A percentile compares a stretch with the other conserved stretches of the same genome.
phyloP scores from a whole-genome alignment of 2,113 vertebrate species.

The Plecotus auritus region DNA sequence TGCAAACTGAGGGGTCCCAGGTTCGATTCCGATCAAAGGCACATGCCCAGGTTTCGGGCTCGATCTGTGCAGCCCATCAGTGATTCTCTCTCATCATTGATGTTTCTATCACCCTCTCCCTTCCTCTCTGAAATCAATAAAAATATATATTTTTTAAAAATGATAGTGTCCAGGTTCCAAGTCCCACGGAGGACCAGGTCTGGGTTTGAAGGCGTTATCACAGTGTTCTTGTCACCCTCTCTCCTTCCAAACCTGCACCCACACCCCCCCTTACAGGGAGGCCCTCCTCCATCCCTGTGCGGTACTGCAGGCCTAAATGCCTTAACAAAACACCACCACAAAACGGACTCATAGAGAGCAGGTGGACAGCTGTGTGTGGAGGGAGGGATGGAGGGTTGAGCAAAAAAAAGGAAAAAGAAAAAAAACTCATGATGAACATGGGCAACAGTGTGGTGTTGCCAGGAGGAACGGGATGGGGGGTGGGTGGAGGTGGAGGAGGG shows the following conservation, averaged over 20 bases:
- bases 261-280: not conserved
- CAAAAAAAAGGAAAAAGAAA: no score
- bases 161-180: constrained; percentile 8
- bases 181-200: constrained; percentile 18
- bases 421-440: not conserved
- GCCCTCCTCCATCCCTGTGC: accelerated
- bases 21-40: no score
- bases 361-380: not conserved
- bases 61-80: no score
- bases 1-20: no score
- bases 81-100: no score
- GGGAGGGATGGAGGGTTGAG: not conserved
- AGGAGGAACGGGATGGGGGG: not conserved
- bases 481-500: no score
- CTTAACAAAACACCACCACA: not conserved
- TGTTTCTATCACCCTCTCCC: no score
- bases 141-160: no score
- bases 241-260: not conserved
- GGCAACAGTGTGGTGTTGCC: not conserved
- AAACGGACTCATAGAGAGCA: not conserved
- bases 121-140: no score
- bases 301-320: not conserved
- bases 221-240: not conserved
- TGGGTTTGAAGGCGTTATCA: not conserved
- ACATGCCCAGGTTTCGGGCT: no score